Evolutionary conservation across 2,113 vertebrate genomes (phyloP), one percentile per base, ranked within the genome.

Genomic region (Tichodroma muraria): DNA sequence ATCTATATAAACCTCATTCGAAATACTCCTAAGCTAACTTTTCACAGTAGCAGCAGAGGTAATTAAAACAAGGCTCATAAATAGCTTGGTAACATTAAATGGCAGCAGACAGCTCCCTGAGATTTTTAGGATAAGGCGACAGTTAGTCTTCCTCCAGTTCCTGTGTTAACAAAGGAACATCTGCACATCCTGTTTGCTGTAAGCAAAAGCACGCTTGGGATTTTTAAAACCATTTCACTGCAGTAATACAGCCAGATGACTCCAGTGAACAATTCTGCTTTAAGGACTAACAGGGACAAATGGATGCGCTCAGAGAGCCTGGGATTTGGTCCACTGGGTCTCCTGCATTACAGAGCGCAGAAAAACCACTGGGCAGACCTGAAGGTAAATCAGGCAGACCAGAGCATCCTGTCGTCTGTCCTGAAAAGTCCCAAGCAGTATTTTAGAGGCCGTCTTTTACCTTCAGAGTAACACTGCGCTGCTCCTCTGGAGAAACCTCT

Each of bases 381-480:
- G 44, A 75, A 59, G 69, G 4, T 71, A 66, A 59, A 40, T 50
- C 10, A 63, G 20, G 93, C 81, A 85, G 40, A 70, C 3, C 1
- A 3, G 50, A 22, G 42, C 87, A 80, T 22, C 33, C 60, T 19
- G 4, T 5, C 4, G 0, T 2, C 38, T 15, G 50, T 44, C 35
- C 85, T 10, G 42, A 16, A 20, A 42, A 20, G 40, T 6, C 59
- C 57, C 23, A 19, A n/a, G n/a, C 8, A 13, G 35, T 2, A 6
- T 8, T 17, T 79, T 1, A 30, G 1, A 61, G 35, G 21, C 27
- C 12, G 9, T 37, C 13, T 22, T 86, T 75, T 86, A 99, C 99
- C 99, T 99, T 95, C 49, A 97, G 78, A 54, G 97, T 95, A 30
- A 97, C 99, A 4, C 98, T 98, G 83, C 98, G 98, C 85, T 98